Evolutionary conservation across 2,797 vertebrate genomes (phyloP).

Genomic region (Limosa lapponica): DNA sequence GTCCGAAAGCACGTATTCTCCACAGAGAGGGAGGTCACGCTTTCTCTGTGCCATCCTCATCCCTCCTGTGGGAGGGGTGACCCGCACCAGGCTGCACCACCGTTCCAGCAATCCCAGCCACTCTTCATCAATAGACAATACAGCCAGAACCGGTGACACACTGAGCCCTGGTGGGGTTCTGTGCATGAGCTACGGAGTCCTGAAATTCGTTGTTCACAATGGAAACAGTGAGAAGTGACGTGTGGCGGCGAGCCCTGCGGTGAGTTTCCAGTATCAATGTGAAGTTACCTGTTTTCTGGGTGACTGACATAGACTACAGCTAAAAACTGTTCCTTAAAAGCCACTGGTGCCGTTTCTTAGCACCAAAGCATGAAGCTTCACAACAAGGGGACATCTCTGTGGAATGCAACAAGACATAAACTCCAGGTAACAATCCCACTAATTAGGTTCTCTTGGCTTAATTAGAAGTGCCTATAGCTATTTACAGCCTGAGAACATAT

Average conservation of each 20-base stretch:
- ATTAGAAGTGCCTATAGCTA: slow-evolving; percentile 50
- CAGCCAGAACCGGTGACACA: fast-evolving
- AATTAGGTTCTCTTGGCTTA: slow-evolving; percentile 58
- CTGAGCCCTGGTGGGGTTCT: fast-evolving
- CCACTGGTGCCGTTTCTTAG: fast-evolving
- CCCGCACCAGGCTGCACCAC: fast-evolving
- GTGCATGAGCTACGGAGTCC: fast-evolving
- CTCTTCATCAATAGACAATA: not conserved
- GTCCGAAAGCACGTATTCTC: fast-evolving
- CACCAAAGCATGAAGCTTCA: not conserved
- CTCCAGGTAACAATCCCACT: slow-evolving; percentile 36
- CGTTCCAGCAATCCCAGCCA: not conserved
- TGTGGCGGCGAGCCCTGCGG: fast-evolving
- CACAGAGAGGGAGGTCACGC: fast-evolving
- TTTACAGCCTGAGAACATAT: slow-evolving; percentile 22
- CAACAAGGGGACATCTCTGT: not conserved
- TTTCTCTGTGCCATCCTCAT: not conserved
- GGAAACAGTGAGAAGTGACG: not conserved
- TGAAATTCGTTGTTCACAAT: not conserved
- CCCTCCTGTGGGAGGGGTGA: not conserved
- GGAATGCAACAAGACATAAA: slow-evolving; percentile 6
- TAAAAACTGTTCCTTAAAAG: not conserved
- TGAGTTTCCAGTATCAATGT: fast-evolving
- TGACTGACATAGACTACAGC: not conserved
- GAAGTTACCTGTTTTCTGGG: not conserved